phyloP scores from a whole-genome alignment of 1,140 invertebrate species.

The Drosophila gunungcola region DNA sequence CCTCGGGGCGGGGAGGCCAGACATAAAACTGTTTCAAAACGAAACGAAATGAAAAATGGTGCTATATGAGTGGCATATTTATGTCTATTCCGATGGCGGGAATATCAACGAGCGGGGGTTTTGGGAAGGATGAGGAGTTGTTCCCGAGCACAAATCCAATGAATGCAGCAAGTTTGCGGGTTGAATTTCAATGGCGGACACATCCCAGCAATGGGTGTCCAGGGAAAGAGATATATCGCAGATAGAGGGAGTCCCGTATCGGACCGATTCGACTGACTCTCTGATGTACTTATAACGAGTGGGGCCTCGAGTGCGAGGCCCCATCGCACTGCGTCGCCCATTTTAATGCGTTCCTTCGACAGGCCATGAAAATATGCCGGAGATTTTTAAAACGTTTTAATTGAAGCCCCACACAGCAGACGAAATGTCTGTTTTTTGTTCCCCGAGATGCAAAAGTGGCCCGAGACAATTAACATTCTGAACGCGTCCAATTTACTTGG shows the following conservation, averaged over 20 bases:
- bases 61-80: conserved; percentile 72
- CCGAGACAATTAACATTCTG: conserved; percentile 75
- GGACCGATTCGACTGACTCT: conserved; percentile 47
- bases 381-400: conserved; percentile 79
- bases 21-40: conserved; percentile 63
- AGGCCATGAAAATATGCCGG: conserved; percentile 80
- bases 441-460: conserved; percentile 77
- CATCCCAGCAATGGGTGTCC: conserved; percentile 60
- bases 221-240: conserved; percentile 32
- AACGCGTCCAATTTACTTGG: conserved; percentile 73
- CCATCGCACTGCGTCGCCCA: conserved; percentile 66
- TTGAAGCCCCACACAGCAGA: conserved; percentile 69
- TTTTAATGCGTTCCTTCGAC: conserved; percentile 81
- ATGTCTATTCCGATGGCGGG: conserved; percentile 53
- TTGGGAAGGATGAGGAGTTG: conserved; percentile 12
- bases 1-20: conserved; percentile 23
- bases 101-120: conserved; percentile 37
- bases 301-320: conserved; percentile 70
- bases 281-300: conserved; percentile 77
- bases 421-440: conserved; percentile 77
- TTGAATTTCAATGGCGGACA: conserved; percentile 79
- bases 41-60: conserved; percentile 71
- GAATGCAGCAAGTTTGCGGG: conserved; percentile 80
- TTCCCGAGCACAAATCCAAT: conserved; percentile 46
- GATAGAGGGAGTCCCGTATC: conserved; percentile 41